Evolutionary conservation across 2,888 invertebrate species (phyloP).

Genomic region (Cerastis leucographa): DNA sequence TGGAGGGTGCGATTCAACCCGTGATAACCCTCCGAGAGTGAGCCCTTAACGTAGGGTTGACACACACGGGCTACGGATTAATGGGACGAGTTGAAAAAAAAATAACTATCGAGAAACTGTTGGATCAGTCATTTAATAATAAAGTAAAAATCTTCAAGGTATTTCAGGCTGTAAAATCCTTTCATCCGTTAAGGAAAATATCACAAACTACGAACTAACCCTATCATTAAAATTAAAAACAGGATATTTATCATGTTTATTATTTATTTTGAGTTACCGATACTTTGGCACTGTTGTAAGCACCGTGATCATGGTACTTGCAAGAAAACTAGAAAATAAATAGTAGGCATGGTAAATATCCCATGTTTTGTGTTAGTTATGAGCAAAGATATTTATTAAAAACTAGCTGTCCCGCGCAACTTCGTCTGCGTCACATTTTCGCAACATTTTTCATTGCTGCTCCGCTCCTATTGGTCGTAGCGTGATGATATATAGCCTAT

Average conservation of each 20-base stretch:
- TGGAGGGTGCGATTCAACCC: constrained; percentile 74
- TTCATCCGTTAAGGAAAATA: neutral
- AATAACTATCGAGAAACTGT: neutral
- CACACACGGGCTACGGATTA: neutral
- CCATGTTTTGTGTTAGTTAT: neutral
- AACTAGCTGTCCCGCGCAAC: too few species aligned
- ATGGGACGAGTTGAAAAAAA: neutral
- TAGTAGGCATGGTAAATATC: neutral
- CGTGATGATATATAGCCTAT: too few species aligned
- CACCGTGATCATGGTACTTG: too few species aligned
- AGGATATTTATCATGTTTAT: neutral
- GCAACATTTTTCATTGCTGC: too few species aligned
- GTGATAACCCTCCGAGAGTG: constrained; percentile 80
- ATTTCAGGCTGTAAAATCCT: neutral
- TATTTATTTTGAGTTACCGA: neutral
- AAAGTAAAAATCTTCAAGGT: neutral
- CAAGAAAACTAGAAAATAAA: too few species aligned
- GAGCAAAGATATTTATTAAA: neutral
- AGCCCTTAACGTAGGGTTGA: constrained; percentile 78
- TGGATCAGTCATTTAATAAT: neutral
- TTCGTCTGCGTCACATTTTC: too few species aligned
- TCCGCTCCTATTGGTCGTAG: too few species aligned
- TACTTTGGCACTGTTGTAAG: too few species aligned
- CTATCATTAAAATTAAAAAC: neutral
- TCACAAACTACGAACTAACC: neutral